A percentile compares a stretch with the other conserved stretches of the same genome.
These are phyloP conservation scores for Gnathonemus longibarbis DNA, from an alignment of 2,113 vertebrate genomes.

Conservation along the genomic window DNA sequence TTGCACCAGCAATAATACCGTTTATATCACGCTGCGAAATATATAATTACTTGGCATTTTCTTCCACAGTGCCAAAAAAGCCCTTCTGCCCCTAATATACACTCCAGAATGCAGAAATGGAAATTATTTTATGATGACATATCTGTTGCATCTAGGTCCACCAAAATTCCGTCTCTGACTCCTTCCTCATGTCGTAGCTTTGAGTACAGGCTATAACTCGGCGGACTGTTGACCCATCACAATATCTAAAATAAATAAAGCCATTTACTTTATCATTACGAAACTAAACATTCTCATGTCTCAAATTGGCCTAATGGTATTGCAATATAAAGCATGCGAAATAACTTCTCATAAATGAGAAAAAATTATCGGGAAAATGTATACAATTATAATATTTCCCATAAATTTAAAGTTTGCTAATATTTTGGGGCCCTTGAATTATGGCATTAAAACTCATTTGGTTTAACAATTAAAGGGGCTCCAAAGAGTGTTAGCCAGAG, in stretches of 20 bases:
- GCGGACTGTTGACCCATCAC: neutral
- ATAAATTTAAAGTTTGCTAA: neutral
- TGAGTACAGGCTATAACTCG: slow-evolving; percentile 19
- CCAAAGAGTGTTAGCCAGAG: neutral
- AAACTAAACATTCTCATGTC: neutral
- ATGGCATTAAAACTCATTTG: neutral
- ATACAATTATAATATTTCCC: neutral
- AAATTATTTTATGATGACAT: slow-evolving; percentile 59
- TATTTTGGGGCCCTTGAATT: neutral
- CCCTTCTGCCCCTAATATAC: neutral
- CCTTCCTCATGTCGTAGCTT: slow-evolving; percentile 19
- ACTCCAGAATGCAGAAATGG: slow-evolving; percentile 28
- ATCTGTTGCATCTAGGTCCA: slow-evolving; percentile 64
- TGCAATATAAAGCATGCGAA: neutral
- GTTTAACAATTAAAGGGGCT: neutral
- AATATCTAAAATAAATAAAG: neutral
- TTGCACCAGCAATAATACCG: neutral
- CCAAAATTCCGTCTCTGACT: slow-evolving; percentile 63
- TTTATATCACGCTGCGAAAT: neutral
- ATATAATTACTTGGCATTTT: neutral
- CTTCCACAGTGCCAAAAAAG: neutral
- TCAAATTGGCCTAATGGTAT: neutral
- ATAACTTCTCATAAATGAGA: neutral
- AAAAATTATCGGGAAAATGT: neutral
- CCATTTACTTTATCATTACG: neutral